Percentiles rank a stretch among this genome's conserved stretches.
These are phyloP conservation scores for Babyrousa celebensis DNA, from an alignment of 2,797 vertebrate species.

Conservation along the genomic window DNA sequence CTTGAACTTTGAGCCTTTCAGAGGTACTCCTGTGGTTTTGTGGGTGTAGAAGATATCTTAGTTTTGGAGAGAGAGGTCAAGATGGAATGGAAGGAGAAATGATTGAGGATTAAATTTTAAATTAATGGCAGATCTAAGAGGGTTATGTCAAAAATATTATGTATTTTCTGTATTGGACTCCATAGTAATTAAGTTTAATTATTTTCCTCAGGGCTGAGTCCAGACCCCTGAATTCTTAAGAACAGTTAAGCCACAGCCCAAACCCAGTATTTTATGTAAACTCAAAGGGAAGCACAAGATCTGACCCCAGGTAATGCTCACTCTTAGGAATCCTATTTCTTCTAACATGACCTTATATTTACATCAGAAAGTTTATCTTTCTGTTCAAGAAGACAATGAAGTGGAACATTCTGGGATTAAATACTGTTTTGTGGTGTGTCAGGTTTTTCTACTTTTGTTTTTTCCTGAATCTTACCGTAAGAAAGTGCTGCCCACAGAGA, in stretches of 20 bases:
- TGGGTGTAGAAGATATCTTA: background rate
- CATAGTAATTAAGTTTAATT: slow-evolving; percentile 20
- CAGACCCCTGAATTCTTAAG: slow-evolving; percentile 55
- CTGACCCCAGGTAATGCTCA: background rate
- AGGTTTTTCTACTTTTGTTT: background rate
- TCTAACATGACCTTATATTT: slow-evolving; percentile 36
- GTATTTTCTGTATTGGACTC: background rate
- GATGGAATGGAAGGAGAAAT: slow-evolving; percentile 2
- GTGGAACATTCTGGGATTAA: background rate
- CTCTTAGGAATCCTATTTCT: slow-evolving; percentile 8
- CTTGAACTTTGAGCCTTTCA: background rate
- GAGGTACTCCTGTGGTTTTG: background rate
- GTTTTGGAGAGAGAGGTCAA: background rate
- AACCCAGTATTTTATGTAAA: slow-evolving; percentile 67
- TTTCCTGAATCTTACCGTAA: slow-evolving; percentile 24
- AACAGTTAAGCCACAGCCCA: slow-evolving; percentile 1
- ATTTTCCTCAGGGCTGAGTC: slow-evolving; percentile 53
- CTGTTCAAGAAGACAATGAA: background rate
- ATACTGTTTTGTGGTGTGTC: slow-evolving; percentile 1
- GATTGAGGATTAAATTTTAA: slow-evolving; percentile 49
- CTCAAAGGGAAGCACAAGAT: slow-evolving; percentile 76
- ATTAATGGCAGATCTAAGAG: slow-evolving; percentile 52
- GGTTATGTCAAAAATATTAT: background rate
- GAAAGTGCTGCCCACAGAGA: slow-evolving; percentile 18
- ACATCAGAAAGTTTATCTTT: slow-evolving; percentile 15